Conservation (phyloP, 2,888 invertebrate genomes). For the Hypomecis punctinalis region DNA sequence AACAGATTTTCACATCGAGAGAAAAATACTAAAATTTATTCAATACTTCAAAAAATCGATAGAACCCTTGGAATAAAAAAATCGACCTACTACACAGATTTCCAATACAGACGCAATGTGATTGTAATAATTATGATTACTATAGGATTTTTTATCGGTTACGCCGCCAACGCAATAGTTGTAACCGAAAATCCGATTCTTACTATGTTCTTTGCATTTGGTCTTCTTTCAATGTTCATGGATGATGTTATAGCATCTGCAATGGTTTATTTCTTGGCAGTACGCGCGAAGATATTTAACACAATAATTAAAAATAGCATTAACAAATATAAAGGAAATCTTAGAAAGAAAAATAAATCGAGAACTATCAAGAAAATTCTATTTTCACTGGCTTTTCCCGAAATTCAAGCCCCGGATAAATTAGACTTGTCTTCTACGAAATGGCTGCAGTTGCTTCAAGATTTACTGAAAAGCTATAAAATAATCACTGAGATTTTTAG, state of each 20-base stretch:
- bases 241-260: constrained; percentile 45
- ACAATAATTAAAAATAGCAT: constrained; percentile 37
- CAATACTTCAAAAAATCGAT: constrained; percentile 50
- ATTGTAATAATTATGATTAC: constrained; percentile 31
- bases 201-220: constrained; percentile 34
- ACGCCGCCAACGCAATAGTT: constrained; percentile 28
- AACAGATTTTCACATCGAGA: constrained; percentile 43
- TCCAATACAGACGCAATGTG: constrained; percentile 41
- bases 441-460: constrained; percentile 44
- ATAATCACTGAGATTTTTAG: constrained; percentile 46
- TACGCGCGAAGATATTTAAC: constrained; percentile 48
- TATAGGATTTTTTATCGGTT: constrained; percentile 41
- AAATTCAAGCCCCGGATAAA: constrained; percentile 13
- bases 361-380: constrained; percentile 19
- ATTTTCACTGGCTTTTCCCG: constrained; percentile 21
- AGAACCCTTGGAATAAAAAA: constrained; percentile 39
- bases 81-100: constrained; percentile 37
- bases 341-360: constrained; percentile 7
- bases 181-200: constrained; percentile 40
- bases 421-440: constrained; percentile 25
- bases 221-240: constrained; percentile 39
- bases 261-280: constrained; percentile 47
- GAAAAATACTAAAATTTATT: constrained; percentile 43
- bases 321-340: constrained; percentile 7
- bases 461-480: constrained; percentile 49